Evolutionary conservation across 2,113 vertebrate genomes (phyloP).

Genomic region (Sylvia atricapilla): DNA sequence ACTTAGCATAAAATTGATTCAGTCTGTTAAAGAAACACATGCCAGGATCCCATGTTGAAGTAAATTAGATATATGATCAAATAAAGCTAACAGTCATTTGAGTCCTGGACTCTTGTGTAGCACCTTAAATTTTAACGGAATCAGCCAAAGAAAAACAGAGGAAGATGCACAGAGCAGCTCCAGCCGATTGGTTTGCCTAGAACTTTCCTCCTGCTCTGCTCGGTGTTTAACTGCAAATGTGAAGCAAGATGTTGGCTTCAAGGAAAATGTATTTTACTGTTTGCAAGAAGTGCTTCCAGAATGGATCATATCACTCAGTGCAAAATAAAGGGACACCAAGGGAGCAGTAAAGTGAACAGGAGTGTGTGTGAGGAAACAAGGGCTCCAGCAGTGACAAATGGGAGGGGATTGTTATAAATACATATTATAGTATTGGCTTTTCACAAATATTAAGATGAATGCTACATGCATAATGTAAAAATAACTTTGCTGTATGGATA

Average conservation of each 20-base stretch:
- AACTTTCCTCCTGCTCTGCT: not conserved
- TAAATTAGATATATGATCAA: slow-evolving; percentile 40
- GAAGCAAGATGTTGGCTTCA: not conserved
- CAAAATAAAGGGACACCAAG: not conserved
- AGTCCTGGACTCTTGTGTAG: not conserved
- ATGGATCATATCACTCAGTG: not conserved
- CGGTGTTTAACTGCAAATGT: not conserved
- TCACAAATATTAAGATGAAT: not conserved
- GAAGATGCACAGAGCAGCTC: not conserved
- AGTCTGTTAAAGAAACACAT: slow-evolving; percentile 26
- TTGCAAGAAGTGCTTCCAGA: slow-evolving; percentile 4
- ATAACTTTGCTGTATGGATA: not conserved
- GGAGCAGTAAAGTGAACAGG: not conserved
- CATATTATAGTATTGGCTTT: not conserved
- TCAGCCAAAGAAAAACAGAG: slow-evolving; percentile 4
- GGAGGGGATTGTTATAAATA: not conserved
- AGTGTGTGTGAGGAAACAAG: not conserved
- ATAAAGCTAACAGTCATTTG: not conserved
- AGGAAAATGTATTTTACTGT: not conserved
- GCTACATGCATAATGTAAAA: not conserved
- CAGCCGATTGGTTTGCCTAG: not conserved
- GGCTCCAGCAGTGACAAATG: not conserved
- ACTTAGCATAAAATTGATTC: slow-evolving; percentile 51
- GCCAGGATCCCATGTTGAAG: slow-evolving; percentile 7
- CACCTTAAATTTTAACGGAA: slow-evolving; percentile 9